phyloP scores from a whole-genome alignment of 2,113 vertebrate genomes.

The Percina caprodes region DNA sequence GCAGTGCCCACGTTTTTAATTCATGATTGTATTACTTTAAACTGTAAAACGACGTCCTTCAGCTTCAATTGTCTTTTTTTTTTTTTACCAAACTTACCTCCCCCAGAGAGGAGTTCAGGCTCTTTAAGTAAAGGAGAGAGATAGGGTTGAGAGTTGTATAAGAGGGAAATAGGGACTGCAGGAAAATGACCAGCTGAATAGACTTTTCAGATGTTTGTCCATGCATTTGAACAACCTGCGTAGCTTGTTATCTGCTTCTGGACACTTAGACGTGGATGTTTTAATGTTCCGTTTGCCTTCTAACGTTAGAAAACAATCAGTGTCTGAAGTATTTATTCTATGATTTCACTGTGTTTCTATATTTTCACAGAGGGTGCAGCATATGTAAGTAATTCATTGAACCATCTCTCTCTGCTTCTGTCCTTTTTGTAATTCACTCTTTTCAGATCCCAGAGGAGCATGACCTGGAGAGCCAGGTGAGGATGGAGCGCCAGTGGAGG shows the following conservation, averaged over 20 bases:
- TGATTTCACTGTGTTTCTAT: too few species aligned
- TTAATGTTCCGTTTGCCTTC: neutral
- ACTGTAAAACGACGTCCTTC: slow-evolving; percentile 13
- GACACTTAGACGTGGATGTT: neutral
- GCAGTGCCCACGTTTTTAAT: slow-evolving; percentile 13
- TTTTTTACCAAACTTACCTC: too few species aligned
- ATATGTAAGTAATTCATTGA: too few species aligned
- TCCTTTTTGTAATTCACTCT: neutral
- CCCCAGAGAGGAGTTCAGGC: too few species aligned
- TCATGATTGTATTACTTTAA: slow-evolving; percentile 17
- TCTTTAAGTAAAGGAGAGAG: too few species aligned
- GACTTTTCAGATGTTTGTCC: neutral
- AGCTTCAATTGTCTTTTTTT: too few species aligned
- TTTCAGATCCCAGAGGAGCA: slow-evolving; percentile 95
- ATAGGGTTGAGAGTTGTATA: neutral
- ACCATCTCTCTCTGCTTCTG: too few species aligned
- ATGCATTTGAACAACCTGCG: neutral
- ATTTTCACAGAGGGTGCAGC: too few species aligned
- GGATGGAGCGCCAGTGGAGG: slow-evolving; percentile 96
- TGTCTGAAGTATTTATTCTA: too few species aligned
- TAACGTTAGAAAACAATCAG: neutral
- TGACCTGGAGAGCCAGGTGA: slow-evolving; percentile 94
- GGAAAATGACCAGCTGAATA: neutral
- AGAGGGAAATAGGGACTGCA: neutral
- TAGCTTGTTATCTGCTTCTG: neutral